Evolutionary conservation across 2,113 vertebrate species (phyloP).

Genomic region (Hemicordylus capensis): DNA sequence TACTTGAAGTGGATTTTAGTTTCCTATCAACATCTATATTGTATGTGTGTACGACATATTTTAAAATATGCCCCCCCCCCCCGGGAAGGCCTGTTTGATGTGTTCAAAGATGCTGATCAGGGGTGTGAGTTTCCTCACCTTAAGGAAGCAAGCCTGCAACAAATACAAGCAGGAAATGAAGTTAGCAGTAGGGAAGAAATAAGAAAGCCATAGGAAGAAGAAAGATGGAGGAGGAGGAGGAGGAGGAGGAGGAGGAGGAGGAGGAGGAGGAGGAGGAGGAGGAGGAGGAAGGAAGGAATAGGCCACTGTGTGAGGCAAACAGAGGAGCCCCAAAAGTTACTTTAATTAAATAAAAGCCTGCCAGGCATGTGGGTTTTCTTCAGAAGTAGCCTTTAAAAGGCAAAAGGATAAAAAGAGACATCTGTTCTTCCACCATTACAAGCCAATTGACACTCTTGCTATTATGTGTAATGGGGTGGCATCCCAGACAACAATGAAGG

Average conservation of each 20-base stretch:
- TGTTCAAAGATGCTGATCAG: conserved; percentile 53
- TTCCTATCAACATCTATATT: neutral
- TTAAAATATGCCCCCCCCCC: no score
- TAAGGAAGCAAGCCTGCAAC: conserved; percentile 37
- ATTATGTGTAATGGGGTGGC: neutral
- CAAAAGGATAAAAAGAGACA: neutral
- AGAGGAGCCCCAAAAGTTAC: neutral
- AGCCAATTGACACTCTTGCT: neutral
- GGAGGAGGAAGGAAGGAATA: neutral
- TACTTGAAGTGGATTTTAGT: neutral
- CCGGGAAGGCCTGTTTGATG: conserved; percentile 47
- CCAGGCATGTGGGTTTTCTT: neutral
- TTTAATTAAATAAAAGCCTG: conserved; percentile 30
- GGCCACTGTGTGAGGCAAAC: neutral
- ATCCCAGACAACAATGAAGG: neutral
- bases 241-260: conserved; percentile 26
- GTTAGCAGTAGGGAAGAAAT: conserved; percentile 6
- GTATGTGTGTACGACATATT: neutral
- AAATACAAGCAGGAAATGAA: conserved; percentile 43
- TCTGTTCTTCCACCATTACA: neutral
- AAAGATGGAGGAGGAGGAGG: neutral
- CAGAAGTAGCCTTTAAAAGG: conserved; percentile 33
- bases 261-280: neutral
- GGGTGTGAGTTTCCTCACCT: conserved; percentile 51
- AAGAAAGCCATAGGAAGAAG: neutral